phyloP scores from a whole-genome alignment of 2,888 invertebrate genomes.

The Morpho helenor region DNA sequence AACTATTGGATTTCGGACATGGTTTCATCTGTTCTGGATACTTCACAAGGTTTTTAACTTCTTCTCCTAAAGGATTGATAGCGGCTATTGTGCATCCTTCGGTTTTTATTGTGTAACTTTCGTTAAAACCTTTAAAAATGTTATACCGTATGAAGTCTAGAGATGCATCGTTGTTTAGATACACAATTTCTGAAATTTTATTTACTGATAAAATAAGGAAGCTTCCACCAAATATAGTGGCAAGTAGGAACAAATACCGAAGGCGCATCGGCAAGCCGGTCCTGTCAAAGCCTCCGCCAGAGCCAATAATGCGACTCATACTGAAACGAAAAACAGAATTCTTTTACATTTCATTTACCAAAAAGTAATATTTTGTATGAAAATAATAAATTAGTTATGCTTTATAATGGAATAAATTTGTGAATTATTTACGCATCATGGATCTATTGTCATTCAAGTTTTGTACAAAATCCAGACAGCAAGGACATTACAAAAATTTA shows the following conservation, averaged over 20 bases:
- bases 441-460: neutral
- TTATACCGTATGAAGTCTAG: conserved; percentile 4
- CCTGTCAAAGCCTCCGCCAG: conserved; percentile 16
- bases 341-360: conserved; percentile 10
- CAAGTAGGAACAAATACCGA: conserved; percentile 37
- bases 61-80: conserved; percentile 74
- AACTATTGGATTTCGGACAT: conserved; percentile 52
- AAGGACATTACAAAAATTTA: too few relatives aligned
- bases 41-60: conserved; percentile 63
- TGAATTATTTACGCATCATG: conserved; percentile 4
- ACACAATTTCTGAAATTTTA: conserved; percentile 25
- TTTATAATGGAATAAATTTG: conserved; percentile 8
- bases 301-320: conserved; percentile 26
- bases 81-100: conserved; percentile 81
- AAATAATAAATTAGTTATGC: conserved; percentile 2
- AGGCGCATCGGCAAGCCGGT: conserved; percentile 27
- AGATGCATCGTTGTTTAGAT: conserved; percentile 18
- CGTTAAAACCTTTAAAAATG: conserved; percentile 10
- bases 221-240: conserved; percentile 35
- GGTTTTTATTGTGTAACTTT: conserved; percentile 68
- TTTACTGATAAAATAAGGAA: conserved; percentile 35
- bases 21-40: conserved; percentile 62
- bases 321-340: conserved; percentile 32
- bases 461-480: too few relatives aligned
- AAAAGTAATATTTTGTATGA: conserved; percentile 2